phyloP scores from a whole-genome alignment of 2,113 vertebrate genomes.

The Rhegmatorhina hoffmannsi region DNA sequence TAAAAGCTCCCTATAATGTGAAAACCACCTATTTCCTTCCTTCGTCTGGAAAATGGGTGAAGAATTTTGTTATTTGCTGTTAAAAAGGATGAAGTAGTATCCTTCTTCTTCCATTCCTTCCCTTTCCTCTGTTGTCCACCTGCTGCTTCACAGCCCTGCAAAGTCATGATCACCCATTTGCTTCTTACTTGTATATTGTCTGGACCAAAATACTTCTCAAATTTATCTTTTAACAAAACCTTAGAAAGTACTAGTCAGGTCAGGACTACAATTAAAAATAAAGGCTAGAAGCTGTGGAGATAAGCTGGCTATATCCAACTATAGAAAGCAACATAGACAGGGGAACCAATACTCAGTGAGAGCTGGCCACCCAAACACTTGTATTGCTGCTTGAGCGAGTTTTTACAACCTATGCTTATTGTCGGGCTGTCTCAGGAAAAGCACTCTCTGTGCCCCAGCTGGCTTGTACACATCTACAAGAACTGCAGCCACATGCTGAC shows the following conservation, averaged over 20 bases:
- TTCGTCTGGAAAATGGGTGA: neutral
- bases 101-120: neutral
- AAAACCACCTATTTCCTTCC: neutral
- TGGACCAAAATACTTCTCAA: neutral
- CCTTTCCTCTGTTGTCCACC: neutral
- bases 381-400: neutral
- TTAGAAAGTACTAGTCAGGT: neutral
- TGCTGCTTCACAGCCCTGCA: neutral
- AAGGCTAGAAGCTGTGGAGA: accelerated
- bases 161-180: neutral
- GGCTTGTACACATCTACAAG: neutral
- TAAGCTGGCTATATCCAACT: neutral
- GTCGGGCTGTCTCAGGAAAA: neutral
- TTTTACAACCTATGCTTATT: neutral
- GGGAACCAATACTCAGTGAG: neutral
- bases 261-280: neutral
- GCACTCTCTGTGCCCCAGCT: neutral
- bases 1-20: conserved; percentile 7
- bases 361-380: neutral
- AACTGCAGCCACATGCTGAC: neutral
- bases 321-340: neutral
- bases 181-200: neutral
- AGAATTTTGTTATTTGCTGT: neutral
- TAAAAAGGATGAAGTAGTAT: neutral
- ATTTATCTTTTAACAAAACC: neutral